A percentile compares a stretch with the other conserved stretches of the same genome.
These are phyloP conservation scores for Macrophya annulata DNA, from an alignment of 2,888 invertebrate genomes.

Conservation along the genomic window DNA sequence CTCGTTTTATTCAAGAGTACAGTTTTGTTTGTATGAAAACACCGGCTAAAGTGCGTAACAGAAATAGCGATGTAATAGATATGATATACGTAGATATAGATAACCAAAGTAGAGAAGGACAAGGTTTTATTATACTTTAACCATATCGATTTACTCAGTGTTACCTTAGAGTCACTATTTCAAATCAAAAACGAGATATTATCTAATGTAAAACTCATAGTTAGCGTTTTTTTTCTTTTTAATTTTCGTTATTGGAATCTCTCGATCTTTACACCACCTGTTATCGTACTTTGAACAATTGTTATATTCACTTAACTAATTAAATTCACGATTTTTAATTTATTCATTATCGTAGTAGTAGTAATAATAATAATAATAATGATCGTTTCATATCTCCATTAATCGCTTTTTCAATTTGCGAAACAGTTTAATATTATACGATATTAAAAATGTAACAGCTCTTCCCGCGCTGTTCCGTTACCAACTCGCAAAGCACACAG, in stretches of 20 bases:
- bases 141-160: neutral
- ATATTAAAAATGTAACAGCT: neutral
- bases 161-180: neutral
- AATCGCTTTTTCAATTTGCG: neutral
- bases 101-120: constrained; percentile 6
- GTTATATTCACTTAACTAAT: neutral
- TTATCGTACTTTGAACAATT: neutral
- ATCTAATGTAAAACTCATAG: neutral
- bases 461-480: neutral
- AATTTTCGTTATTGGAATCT: neutral
- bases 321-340: neutral
- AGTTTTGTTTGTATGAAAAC: neutral
- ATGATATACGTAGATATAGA: neutral
- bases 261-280: neutral
- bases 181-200: neutral
- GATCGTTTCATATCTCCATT: neutral
- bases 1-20: neutral
- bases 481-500: neutral
- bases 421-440: neutral
- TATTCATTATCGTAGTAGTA: neutral
- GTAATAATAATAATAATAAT: neutral
- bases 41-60: neutral
- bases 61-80: neutral
- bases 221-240: neutral
- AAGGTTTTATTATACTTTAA: constrained; percentile 2